These are phyloP conservation scores for Sciaenops ocellatus DNA, from an alignment of 2,797 vertebrate genomes.

Conservation along the genomic window DNA sequence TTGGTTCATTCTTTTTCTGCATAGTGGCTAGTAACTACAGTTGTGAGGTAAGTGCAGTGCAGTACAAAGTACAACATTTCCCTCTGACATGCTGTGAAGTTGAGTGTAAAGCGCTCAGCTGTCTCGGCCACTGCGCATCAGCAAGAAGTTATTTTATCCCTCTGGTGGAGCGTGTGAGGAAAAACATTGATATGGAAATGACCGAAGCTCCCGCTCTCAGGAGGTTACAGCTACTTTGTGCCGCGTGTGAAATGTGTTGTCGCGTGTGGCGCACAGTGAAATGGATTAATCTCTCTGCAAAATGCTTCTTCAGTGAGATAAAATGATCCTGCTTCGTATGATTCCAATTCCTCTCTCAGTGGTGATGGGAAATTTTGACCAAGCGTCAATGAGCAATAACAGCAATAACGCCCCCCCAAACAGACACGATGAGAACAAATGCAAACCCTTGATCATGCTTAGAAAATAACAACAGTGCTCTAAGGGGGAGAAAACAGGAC, in stretches of 20 bases:
- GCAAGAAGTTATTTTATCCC: conserved; percentile 1
- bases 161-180: conserved; percentile 7
- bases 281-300: conserved; percentile 30
- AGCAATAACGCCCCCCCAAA: background rate
- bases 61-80: background rate
- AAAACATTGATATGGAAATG: conserved; percentile 25
- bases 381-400: conserved; percentile 28
- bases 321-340: conserved; percentile 12
- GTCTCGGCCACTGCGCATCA: background rate
- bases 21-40: background rate
- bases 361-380: conserved; percentile 23
- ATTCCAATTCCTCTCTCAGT: conserved; percentile 33
- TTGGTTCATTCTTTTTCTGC: background rate
- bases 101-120: background rate
- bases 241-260: conserved; percentile 10
- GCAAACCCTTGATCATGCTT: conserved; percentile 1
- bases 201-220: conserved; percentile 1
- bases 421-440: background rate
- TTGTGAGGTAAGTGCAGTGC: background rate
- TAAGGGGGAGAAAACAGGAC: background rate
- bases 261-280: background rate
- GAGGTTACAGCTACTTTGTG: conserved; percentile 16
- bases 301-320: background rate
- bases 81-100: background rate
- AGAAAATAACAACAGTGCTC: background rate